Evolutionary conservation across 2,888 invertebrate species (phyloP).

Genomic region (Pyrgus malvae): DNA sequence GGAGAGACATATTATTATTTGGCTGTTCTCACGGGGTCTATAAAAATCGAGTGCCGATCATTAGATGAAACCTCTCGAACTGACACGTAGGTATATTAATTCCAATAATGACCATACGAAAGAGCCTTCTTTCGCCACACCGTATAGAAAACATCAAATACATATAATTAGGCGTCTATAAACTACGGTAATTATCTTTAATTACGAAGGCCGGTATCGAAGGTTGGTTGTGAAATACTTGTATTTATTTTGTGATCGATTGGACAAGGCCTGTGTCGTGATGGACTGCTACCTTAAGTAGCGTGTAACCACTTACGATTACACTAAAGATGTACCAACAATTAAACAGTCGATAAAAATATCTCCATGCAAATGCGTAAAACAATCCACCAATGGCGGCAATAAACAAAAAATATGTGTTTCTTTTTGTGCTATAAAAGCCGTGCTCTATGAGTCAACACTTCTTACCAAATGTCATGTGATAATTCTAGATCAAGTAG

Average conservation of each 20-base stretch:
- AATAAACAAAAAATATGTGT: no score
- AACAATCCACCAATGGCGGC: no score
- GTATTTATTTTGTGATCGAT: slow-evolving; percentile 41
- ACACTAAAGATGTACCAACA: no score
- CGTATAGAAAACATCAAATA: slow-evolving; percentile 79
- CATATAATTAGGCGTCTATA: slow-evolving; percentile 78
- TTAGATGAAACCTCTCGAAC: slow-evolving; percentile 74
- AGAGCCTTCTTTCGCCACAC: slow-evolving; percentile 76
- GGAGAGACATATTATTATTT: slow-evolving; percentile 74
- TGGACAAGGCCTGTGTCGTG: slow-evolving; percentile 4
- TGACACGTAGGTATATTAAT: slow-evolving; percentile 81
- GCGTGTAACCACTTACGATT: background rate
- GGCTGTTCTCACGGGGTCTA: slow-evolving; percentile 72
- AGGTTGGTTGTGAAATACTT: slow-evolving; percentile 57
- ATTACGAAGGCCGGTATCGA: slow-evolving; percentile 71
- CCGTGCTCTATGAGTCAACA: no score
- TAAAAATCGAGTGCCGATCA: slow-evolving; percentile 71
- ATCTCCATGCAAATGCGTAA: no score
- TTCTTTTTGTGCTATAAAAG: no score
- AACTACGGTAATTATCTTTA: slow-evolving; percentile 80
- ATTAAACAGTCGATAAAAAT: no score
- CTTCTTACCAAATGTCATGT: no score
- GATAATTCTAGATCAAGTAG: no score
- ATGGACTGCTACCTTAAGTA: background rate
- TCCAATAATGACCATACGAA: slow-evolving; percentile 75